Base-by-base conservation (phyloP, 2,797 vertebrate species). In the Melanotaenia pygmaea region DNA sequence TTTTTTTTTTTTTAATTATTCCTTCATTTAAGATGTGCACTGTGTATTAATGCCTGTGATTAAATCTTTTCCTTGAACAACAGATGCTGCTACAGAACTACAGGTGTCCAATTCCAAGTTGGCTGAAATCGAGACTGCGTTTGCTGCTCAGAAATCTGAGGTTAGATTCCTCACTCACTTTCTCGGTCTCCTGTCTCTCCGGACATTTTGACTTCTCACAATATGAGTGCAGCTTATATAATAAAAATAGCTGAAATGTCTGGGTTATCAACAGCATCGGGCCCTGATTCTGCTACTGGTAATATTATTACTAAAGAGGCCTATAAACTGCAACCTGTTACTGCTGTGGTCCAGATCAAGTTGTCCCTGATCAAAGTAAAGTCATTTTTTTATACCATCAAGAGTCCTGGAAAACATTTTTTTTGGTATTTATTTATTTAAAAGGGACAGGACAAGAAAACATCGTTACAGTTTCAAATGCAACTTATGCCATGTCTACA, bases 81-180 rank as follows among this genome's bases (percentile, higher is more conserved):
- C 89, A 96, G 97, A 96, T 91, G 92, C 95, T 74, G 77, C 94
- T 45, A 94, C 95, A 7, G 96, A 97, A 58, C 93, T 97, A 35
- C 95, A 96, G 0, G 91, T 95, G 35, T 96, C 96, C 82, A 96
- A 94, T 90, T 94, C 95, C 64, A 96, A 86, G 86, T 86, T 96
- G 86, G 94, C 90, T 60, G 95, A 98, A 77, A 72, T 96, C 57
- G 96, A 99, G 92, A 86, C 91, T 75, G 82, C 95, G 24, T 95
- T 96, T 66, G 10, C 92, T 66, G 37, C 95, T 66, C 96, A 96
- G 73, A 97, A 94, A 89, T 95, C 95, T 53, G 98, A 99, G 97
- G 98, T 99, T 89, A 59, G 76, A 50, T 37, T 60, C 16, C 37
- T 16, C 22, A 2, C 61, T 74, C 7, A 5, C 26, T 59, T 11